These are phyloP conservation scores for Pteronotus mesoamericanus DNA, from an alignment of 2,797 vertebrate species.

Conservation along the genomic window DNA sequence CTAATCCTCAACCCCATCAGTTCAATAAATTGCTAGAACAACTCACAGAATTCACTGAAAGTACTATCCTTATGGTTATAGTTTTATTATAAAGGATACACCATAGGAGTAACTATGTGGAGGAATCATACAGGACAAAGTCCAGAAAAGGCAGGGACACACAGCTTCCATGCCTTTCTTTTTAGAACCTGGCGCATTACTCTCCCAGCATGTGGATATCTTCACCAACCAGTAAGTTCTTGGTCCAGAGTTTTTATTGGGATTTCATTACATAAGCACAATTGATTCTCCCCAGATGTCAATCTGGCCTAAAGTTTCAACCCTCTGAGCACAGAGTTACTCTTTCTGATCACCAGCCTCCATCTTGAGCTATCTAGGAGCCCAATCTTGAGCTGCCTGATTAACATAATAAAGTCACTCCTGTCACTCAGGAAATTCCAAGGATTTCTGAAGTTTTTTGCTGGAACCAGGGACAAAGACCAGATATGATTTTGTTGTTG, in stretches of 20 bases:
- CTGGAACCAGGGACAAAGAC: neutral
- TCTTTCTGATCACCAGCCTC: neutral
- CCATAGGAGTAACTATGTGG: neutral
- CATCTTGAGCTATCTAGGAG: neutral
- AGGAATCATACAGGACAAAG: neutral
- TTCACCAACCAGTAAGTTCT: neutral
- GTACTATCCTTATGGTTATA: neutral
- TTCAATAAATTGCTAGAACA: neutral
- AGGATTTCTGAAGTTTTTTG: neutral
- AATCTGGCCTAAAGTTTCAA: neutral
- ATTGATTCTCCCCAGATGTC: neutral
- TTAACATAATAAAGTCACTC: neutral
- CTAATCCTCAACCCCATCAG: neutral
- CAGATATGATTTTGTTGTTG: neutral
- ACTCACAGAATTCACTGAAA: neutral
- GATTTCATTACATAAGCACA: neutral
- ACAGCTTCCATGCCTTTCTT: neutral
- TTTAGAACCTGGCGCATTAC: neutral
- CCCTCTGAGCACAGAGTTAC: neutral
- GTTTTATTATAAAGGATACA: neutral
- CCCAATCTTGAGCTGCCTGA: neutral
- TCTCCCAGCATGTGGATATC: neutral
- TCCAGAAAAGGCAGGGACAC: accelerated
- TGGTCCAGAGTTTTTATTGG: neutral
- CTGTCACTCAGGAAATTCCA: neutral